Evolutionary conservation across 1,140 invertebrate species (phyloP).

Genomic region (Telenomus remus): DNA sequence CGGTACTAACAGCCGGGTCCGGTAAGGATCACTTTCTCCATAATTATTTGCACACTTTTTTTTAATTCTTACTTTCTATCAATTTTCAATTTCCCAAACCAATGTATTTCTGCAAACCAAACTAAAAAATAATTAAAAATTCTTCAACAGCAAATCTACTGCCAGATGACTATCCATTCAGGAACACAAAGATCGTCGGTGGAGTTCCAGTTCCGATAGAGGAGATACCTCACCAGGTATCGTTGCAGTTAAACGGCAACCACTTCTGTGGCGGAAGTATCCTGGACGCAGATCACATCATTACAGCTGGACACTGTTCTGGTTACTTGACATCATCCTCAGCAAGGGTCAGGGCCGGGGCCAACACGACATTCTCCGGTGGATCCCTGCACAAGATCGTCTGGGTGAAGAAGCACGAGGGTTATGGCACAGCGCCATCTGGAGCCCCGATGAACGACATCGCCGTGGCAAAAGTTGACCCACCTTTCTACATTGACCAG

Average conservation of each 20-base stretch:
- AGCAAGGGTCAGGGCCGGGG: constrained; percentile 15
- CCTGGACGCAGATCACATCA: neutral
- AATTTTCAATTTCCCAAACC: no score
- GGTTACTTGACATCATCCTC: neutral
- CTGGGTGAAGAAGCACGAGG: constrained; percentile 14
- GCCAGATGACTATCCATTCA: neutral
- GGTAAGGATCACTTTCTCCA: no score
- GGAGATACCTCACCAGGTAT: constrained; percentile 38
- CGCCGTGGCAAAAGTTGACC: constrained; percentile 14
- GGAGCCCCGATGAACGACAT: constrained; percentile 24
- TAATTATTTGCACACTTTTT: no score
- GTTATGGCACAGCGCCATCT: neutral
- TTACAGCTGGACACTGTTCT: constrained; percentile 10
- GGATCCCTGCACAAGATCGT: constrained; percentile 24
- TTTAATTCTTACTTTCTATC: no score
- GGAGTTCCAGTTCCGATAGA: constrained; percentile 18
- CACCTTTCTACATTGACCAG: constrained; percentile 21
- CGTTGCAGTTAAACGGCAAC: neutral
- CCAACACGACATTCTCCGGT: neutral
- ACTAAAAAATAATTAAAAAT: no score
- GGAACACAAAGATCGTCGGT: constrained; percentile 52
- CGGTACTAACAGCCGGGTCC: no score
- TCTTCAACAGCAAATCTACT: no score
- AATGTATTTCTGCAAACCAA: no score
- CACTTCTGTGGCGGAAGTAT: constrained; percentile 71